These are phyloP conservation scores for Uria lomvia DNA, from an alignment of 2,113 vertebrate genomes.

Conservation along the genomic window DNA sequence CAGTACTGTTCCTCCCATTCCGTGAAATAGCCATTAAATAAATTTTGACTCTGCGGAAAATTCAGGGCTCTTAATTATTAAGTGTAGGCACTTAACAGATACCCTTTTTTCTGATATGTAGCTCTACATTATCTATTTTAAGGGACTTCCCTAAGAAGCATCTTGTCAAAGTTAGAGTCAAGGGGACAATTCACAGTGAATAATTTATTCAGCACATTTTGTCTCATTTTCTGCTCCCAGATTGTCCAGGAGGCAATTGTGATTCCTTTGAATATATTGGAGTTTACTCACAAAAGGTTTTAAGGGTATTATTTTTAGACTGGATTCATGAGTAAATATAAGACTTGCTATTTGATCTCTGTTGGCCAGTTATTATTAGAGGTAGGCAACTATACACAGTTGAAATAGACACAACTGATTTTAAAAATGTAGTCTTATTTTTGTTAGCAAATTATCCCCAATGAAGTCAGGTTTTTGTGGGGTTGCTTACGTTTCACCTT, in stretches of 20 bases:
- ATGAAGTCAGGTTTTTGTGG: not conserved
- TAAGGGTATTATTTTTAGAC: not conserved
- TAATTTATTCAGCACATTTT: not conserved
- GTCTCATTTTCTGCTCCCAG: not conserved
- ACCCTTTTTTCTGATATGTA: not conserved
- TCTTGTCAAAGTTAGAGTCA: not conserved
- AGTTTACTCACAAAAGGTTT: not conserved
- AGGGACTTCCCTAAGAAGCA: not conserved
- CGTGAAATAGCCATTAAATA: not conserved
- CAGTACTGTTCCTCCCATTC: not conserved
- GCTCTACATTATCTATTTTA: not conserved
- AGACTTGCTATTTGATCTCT: not conserved
- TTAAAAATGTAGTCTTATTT: not conserved
- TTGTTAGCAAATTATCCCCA: not conserved
- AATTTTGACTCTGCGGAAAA: not conserved
- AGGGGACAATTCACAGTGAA: not conserved
- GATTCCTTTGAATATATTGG: not conserved
- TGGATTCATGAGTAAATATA: not conserved
- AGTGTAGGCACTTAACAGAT: not conserved
- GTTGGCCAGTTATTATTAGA: not conserved
- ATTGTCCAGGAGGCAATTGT: not conserved
- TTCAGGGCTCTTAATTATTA: not conserved
- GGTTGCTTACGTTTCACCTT: not conserved
- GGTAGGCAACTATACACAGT: not conserved
- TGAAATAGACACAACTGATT: not conserved